phyloP scores from a whole-genome alignment of 2,113 vertebrate genomes.

The Deroptyus accipitrinus region DNA sequence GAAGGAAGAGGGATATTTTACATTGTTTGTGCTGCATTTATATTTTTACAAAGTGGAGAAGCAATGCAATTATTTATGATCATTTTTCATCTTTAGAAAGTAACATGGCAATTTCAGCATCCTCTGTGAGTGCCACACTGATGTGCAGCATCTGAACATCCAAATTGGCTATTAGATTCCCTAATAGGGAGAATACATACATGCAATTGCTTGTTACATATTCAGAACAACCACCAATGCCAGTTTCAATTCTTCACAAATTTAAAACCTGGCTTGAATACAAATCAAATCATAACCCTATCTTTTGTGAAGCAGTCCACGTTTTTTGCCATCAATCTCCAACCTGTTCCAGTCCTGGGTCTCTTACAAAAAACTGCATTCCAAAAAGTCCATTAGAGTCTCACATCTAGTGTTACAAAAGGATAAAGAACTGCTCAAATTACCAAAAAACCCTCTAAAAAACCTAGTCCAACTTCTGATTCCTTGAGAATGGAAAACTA shows the following conservation, averaged over 20 bases:
- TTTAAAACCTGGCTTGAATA: constrained; percentile 29
- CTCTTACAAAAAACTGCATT: neutral
- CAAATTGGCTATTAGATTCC: neutral
- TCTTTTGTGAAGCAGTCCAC: neutral
- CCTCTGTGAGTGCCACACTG: neutral
- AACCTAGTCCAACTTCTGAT: neutral
- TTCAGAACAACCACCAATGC: neutral
- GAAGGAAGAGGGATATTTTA: neutral
- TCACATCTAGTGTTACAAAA: neutral
- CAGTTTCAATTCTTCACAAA: neutral
- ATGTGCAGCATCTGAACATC: neutral
- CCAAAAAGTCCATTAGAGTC: constrained; percentile 32
- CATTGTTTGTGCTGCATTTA: neutral
- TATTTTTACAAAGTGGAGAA: neutral
- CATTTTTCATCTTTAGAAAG: neutral
- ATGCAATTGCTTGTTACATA: neutral
- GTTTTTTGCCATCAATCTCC: neutral
- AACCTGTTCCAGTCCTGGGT: neutral
- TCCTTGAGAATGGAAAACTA: neutral
- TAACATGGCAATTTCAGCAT: neutral
- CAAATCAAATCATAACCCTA: constrained; percentile 25
- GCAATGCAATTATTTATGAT: neutral
- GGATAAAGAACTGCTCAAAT: neutral
- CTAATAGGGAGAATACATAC: neutral
- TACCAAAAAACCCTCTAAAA: neutral